These are phyloP conservation scores for Danio rerio DNA, from an alignment of 2,113 vertebrate species.

Conservation along the genomic window DNA sequence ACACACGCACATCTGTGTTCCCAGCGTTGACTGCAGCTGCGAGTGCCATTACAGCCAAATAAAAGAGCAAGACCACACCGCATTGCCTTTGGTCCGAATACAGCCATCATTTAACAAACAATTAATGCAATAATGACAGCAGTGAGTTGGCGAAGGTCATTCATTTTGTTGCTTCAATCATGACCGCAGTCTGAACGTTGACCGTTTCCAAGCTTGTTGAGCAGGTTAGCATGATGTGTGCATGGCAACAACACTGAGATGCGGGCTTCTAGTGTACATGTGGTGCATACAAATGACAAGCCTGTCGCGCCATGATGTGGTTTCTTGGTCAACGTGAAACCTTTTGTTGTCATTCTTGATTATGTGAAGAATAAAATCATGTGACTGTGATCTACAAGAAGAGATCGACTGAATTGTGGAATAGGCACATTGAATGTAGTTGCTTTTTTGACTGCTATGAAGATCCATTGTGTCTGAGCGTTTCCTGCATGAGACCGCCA, in stretches of 20 bases:
- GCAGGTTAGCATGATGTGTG: slow-evolving; percentile 58
- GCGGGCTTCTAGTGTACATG: slow-evolving; percentile 53
- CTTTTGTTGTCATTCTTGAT: slow-evolving; percentile 29
- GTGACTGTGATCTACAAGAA: neutral
- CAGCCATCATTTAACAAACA: slow-evolving; percentile 54
- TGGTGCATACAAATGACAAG: slow-evolving; percentile 61
- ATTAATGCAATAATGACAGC: slow-evolving; percentile 47
- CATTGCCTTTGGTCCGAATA: slow-evolving; percentile 39
- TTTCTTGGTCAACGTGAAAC: slow-evolving; percentile 15
- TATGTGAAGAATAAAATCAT: slow-evolving; percentile 14
- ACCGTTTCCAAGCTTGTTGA: slow-evolving; percentile 46
- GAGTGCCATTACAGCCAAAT: slow-evolving; percentile 52
- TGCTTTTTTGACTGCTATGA: neutral
- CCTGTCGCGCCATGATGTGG: slow-evolving; percentile 6
- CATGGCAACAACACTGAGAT: slow-evolving; percentile 59
- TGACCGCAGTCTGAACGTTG: neutral
- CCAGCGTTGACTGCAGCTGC: slow-evolving; percentile 44
- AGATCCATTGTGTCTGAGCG: slow-evolving; percentile 11
- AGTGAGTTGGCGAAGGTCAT: neutral
- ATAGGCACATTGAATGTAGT: neutral
- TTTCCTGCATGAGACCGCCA: neutral
- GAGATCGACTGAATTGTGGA: neutral
- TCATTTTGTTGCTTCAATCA: slow-evolving; percentile 11
- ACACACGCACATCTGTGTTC: slow-evolving; percentile 38
- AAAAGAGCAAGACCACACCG: slow-evolving; percentile 39